Evolutionary conservation across 1,140 invertebrate species (phyloP), one percentile per base, ranked within the genome.

Genomic region (Nomia melanderi): DNA sequence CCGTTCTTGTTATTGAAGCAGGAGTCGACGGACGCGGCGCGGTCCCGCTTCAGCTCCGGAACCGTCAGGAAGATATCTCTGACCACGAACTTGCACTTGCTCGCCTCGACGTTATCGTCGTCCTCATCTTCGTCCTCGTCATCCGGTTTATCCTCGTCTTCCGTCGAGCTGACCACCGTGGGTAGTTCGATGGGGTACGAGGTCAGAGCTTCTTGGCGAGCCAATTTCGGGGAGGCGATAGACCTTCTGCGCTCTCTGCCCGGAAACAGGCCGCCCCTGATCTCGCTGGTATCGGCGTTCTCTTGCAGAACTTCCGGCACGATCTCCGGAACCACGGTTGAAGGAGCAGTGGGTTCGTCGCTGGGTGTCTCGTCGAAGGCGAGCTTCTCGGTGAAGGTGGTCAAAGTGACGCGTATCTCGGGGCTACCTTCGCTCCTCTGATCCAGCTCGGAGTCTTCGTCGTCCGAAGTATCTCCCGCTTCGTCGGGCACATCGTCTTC

Each of bases 11-110:
- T 95, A 73, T 92, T 91, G 84, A 95, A 95, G 84, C 96, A 96
- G 3, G 96, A 96, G 88, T 97, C 96, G 2, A 97, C 96, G 0
- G 96, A 97, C 3, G 96, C 96, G 4, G 96, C 96, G 0, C 96
- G 93, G 85, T 97, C 96, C 1, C 96, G 93, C 82, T 96, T 96
- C 67, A 97, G 89, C 82, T 97, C 96, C 1, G 96, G 96, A n/a
- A 97, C 96, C 20, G 95, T 94, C 1, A 97, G 91, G 86, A 96
- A 97, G 67, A 97, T 96, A 85, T 97, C 96, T 27, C 95, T 93
- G 0, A 95, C 94, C 9, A 93, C 91, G 31, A 93, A 89, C 72
- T 89, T 84, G 14, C 77, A 72, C 44, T 86, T 89, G 29, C 8
- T n/a, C 6, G 66, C 1, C 17, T 91, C 72, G 77, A 90, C 63